phyloP scores from a whole-genome alignment of 2,113 vertebrate species.

The Chloropsis hardwickii region DNA sequence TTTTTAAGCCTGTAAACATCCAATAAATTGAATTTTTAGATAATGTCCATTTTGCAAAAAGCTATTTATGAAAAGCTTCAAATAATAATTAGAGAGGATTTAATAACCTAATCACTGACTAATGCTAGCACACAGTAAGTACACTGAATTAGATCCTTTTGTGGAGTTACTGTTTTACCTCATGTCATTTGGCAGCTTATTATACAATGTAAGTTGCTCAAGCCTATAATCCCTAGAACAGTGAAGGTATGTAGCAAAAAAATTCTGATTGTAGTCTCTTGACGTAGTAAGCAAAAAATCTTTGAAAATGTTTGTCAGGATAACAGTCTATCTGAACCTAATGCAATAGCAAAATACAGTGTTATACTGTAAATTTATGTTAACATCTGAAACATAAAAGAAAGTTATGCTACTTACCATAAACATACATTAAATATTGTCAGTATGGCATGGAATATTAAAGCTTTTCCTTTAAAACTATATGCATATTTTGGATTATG shows the following conservation, averaged over 20 bases:
- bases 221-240: background rate
- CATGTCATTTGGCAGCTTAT: background rate
- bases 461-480: background rate
- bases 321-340: background rate
- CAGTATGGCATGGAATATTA: background rate
- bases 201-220: background rate
- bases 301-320: background rate
- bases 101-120: constrained; percentile 55
- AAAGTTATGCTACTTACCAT: background rate
- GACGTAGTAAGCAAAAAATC: background rate
- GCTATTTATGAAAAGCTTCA: constrained; percentile 38
- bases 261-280: background rate
- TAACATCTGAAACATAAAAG: background rate
- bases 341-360: background rate
- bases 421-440: background rate
- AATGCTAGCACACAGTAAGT: constrained; percentile 33
- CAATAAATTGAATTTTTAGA: constrained; percentile 66
- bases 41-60: constrained; percentile 55
- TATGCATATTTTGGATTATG: background rate
- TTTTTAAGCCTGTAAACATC: constrained; percentile 63
- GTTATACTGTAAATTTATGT: background rate
- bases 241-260: background rate
- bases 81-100: constrained; percentile 66
- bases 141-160: constrained; percentile 24
- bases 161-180: background rate